Percentiles rank a stretch among this genome's conserved stretches.
phyloP scores from a whole-genome alignment of 2,113 vertebrate species.

The Coptodon rendalli region DNA sequence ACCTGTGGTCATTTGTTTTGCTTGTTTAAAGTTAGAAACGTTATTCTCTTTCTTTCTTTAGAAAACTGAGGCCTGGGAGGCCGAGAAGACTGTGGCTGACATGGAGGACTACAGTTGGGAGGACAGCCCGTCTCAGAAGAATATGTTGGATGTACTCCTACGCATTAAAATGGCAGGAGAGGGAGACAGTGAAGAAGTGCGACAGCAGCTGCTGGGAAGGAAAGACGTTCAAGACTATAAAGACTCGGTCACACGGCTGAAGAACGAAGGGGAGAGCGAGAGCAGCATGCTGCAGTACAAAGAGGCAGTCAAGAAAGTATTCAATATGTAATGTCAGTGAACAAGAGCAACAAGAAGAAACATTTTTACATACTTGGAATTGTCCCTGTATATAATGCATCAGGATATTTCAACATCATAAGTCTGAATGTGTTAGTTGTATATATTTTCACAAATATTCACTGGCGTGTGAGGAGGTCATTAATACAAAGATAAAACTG shows the following conservation, averaged over 20 bases:
- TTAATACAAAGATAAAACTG: conserved; percentile 27
- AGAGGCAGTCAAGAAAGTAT: conserved; percentile 83
- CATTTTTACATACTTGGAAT: not conserved
- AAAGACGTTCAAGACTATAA: conserved; percentile 79
- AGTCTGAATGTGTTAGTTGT: not conserved
- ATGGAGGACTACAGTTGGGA: conserved; percentile 92
- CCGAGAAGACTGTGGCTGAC: conserved; percentile 81
- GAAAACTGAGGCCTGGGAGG: conserved; percentile 93
- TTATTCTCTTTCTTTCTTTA: conserved; percentile 53
- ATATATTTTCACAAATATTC: conserved; percentile 14
- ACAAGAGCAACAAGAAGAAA: not conserved
- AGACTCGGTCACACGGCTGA: conserved; percentile 75
- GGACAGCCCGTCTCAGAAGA: conserved; percentile 83
- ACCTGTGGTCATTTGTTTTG: not conserved
- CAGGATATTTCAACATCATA: not conserved
- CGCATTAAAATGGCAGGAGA: conserved; percentile 64
- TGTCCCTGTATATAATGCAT: not conserved
- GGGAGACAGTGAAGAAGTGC: conserved; percentile 44
- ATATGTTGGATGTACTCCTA: conserved; percentile 72
- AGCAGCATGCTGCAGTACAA: conserved; percentile 79
- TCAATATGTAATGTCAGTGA: conserved; percentile 57
- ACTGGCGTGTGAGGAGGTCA: not conserved
- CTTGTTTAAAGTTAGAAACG: not conserved
- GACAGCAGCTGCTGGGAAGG: conserved; percentile 76
- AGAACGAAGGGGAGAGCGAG: conserved; percentile 85